Percentiles rank a stretch among this genome's conserved stretches.
Evolutionary conservation across 2,888 invertebrate species (phyloP).

Genomic region (Tiphia femorata): DNA sequence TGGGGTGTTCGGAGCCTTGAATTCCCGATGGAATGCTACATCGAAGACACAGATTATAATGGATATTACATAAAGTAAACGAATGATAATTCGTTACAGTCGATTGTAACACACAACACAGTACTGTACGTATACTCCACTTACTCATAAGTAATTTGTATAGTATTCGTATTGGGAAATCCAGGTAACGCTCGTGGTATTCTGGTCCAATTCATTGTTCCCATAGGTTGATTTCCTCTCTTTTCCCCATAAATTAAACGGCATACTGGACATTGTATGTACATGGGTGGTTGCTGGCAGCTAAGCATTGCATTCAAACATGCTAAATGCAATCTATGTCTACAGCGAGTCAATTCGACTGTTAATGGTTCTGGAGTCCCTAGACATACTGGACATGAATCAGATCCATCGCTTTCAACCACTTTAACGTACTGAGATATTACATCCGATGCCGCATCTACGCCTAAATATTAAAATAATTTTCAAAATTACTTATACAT

Average conservation of each 20-base stretch:
- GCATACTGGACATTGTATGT: slow-evolving; percentile 89
- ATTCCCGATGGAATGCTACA: slow-evolving; percentile 87
- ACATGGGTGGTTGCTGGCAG: slow-evolving; percentile 74
- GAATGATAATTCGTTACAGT: not conserved
- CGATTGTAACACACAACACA: not conserved
- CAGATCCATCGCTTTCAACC: slow-evolving; percentile 77
- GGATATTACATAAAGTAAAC: slow-evolving; percentile 1
- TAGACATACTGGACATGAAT: slow-evolving; percentile 80
- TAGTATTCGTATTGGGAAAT: slow-evolving; percentile 77
- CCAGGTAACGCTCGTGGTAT: slow-evolving; percentile 80
- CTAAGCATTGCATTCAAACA: slow-evolving; percentile 84
- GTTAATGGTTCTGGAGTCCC: slow-evolving; percentile 72
- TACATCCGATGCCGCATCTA: slow-evolving; percentile 74
- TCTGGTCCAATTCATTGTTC: slow-evolving; percentile 86
- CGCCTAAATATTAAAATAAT: slow-evolving; percentile 60
- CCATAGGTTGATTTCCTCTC: slow-evolving; percentile 84
- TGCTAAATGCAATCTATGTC: slow-evolving; percentile 84
- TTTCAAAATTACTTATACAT: slow-evolving; percentile 4
- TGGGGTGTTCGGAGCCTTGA: slow-evolving; percentile 84
- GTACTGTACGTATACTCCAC: slow-evolving; percentile 46
- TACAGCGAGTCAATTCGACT: slow-evolving; percentile 79
- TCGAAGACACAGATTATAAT: slow-evolving; percentile 32
- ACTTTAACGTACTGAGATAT: slow-evolving; percentile 80
- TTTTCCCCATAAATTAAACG: slow-evolving; percentile 87
- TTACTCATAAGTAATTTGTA: slow-evolving; percentile 87